A percentile compares a stretch with the other conserved stretches of the same genome.
These are phyloP conservation scores for Synergus japonicus DNA, from an alignment of 2,888 invertebrate genomes.

Conservation along the genomic window DNA sequence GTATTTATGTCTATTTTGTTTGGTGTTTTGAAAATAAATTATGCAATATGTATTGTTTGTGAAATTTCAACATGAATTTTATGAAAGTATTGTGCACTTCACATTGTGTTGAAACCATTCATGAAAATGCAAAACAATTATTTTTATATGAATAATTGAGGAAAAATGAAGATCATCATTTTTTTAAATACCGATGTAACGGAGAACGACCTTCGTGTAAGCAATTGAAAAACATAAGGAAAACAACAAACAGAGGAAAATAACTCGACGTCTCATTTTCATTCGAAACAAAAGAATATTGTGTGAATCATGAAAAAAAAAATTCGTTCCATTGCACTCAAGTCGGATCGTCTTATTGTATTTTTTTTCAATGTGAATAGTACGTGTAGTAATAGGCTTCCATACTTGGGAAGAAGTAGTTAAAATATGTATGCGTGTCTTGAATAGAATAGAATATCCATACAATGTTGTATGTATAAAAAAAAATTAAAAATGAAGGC, in stretches of 20 bases:
- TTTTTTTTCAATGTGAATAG: background rate
- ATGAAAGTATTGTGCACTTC: no score
- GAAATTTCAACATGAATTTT: no score
- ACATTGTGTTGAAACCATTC: no score
- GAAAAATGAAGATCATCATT: no score
- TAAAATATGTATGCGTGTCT: background rate
- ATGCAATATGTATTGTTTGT: no score
- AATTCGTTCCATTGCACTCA: background rate
- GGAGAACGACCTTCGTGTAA: no score
- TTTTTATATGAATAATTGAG: no score
- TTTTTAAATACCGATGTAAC: no score
- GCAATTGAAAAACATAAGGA: background rate
- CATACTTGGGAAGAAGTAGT: conserved; percentile 21
- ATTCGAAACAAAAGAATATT: background rate
- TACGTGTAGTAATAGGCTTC: background rate
- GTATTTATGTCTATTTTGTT: no score
- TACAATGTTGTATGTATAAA: background rate
- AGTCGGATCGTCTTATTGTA: background rate
- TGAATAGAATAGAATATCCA: conserved; percentile 20
- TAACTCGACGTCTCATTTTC: background rate
- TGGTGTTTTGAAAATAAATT: no score
- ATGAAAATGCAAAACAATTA: no score
- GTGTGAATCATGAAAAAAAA: background rate
- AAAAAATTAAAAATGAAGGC: background rate
- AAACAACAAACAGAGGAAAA: background rate